A percentile compares a stretch with the other conserved stretches of the same genome.
phyloP scores from a whole-genome alignment of 2,888 invertebrate species.

The Allygus modestus region DNA sequence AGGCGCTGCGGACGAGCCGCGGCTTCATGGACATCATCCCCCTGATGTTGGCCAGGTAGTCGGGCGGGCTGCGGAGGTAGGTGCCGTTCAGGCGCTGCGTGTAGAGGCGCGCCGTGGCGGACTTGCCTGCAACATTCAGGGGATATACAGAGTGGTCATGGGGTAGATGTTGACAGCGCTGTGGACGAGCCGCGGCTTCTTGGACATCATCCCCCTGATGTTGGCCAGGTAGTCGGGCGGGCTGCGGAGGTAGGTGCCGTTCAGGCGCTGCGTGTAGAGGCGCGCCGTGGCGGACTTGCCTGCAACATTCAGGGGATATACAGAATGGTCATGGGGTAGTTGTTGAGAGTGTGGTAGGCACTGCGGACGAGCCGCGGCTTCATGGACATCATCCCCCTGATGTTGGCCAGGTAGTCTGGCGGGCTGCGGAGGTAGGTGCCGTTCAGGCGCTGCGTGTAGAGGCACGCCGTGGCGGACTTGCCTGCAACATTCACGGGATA shows the following conservation, averaged over 20 bases:
- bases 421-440: constrained; percentile 56
- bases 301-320: neutral
- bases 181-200: constrained; percentile 45
- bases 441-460: constrained; percentile 44
- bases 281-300: constrained; percentile 58
- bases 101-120: constrained; percentile 50
- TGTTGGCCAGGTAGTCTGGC: constrained; percentile 19
- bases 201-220: constrained; percentile 33
- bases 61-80: constrained; percentile 49
- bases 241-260: constrained; percentile 55
- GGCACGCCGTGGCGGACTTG: constrained; percentile 48
- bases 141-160: constrained; percentile 38
- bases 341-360: constrained; percentile 50
- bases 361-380: constrained; percentile 48
- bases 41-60: constrained; percentile 39
- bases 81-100: constrained; percentile 53
- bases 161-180: constrained; percentile 55
- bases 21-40: constrained; percentile 37
- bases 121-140: constrained; percentile 35
- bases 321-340: constrained; percentile 51
- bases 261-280: constrained; percentile 37
- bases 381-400: constrained; percentile 22
- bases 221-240: constrained; percentile 42
- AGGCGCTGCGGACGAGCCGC: constrained; percentile 54
- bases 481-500: constrained; percentile 8